Base-by-base conservation (phyloP, 2,888 invertebrate genomes). In the Tenthredo mesomela region DNA sequence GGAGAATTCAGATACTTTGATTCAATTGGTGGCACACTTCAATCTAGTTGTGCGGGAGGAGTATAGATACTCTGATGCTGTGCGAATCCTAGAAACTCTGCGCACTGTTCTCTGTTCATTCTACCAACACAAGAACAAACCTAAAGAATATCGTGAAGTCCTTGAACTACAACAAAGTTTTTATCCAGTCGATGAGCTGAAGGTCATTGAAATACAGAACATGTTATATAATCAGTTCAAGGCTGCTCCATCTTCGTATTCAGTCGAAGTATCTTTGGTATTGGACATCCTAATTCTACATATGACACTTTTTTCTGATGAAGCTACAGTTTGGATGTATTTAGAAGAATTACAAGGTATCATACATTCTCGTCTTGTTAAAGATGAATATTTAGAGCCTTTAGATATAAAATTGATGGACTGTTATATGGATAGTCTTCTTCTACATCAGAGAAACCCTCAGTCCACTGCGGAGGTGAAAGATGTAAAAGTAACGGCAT, bases 261-360 rank as follows among this genome's bases (percentile, higher is more conserved):
- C 10, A 7, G 18, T 9, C 29, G 18, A 50, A 10, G 25, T 65
- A 40, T 65, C 37, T 65, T 25, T 61, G 6, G 21, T 80, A 61
- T 43, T 80, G 58, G 92, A 92, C 61, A 89, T 91, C 82, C 65
- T 90, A 6, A 84, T 88, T 65, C 78, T 92, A 67, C 88, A 89
- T 71, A 80, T 90, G 50, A 83, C 87, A 73, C 87, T 92, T 2
- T 87, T 87, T 37, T 87, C 82, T 29, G 73, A 87, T 43, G 54
- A 91, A 67, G 83, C 86, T 5, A 54, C 84, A 40, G 86, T 87
- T 29, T 43, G 89, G n/a, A 78, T 82, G 29, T 75, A 85, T 50
- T 40, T 70, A n/a, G 43, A 21, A 78, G 3, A n/a, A 9, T 18
- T 82, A 21, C 61, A 43, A 29, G 12, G 12, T 10, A 6, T 9